Conservation (phyloP, 2,888 invertebrate genomes). For the Lordiphosa fenestrarum region DNA sequence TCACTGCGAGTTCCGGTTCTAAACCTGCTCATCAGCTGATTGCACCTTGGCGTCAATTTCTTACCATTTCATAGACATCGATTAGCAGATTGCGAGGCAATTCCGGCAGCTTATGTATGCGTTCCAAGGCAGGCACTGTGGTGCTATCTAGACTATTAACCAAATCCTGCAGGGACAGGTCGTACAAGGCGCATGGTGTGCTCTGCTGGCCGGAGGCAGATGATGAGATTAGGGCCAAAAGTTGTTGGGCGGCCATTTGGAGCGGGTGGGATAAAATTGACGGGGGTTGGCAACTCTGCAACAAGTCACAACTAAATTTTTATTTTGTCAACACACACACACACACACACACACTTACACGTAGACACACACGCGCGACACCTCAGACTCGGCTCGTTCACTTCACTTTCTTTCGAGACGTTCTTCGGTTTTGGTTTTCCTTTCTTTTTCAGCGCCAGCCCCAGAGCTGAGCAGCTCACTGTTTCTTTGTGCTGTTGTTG, state of each 20-base stretch:
- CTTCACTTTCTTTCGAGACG: constrained; percentile 62
- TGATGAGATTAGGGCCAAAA: constrained; percentile 42
- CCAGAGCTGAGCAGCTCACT: constrained; percentile 6
- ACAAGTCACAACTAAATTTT: neutral
- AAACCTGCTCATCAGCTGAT: too few relatives aligned
- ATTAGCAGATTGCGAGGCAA: constrained; percentile 78
- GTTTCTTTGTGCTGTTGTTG: constrained; percentile 11
- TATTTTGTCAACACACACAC: neutral
- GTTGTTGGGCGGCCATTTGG: constrained; percentile 56
- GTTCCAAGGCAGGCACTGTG: constrained; percentile 73
- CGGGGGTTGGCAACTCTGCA: neutral
- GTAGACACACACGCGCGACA: too few relatives aligned
- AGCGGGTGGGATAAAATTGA: neutral
- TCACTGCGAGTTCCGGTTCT: too few relatives aligned
- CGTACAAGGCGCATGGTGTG: constrained; percentile 72
- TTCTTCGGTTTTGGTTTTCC: constrained; percentile 53
- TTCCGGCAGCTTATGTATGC: constrained; percentile 74
- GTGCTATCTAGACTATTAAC: constrained; percentile 76
- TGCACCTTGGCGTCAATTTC: constrained; percentile 29
- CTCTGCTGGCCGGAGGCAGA: constrained; percentile 44
- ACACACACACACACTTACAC: neutral
- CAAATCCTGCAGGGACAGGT: constrained; percentile 70
- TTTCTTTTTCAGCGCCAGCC: constrained; percentile 29
- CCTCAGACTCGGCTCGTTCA: constrained; percentile 11
- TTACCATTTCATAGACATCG: constrained; percentile 79